Conservation (phyloP, 2,888 invertebrate species). For the Trisateles emortualis region DNA sequence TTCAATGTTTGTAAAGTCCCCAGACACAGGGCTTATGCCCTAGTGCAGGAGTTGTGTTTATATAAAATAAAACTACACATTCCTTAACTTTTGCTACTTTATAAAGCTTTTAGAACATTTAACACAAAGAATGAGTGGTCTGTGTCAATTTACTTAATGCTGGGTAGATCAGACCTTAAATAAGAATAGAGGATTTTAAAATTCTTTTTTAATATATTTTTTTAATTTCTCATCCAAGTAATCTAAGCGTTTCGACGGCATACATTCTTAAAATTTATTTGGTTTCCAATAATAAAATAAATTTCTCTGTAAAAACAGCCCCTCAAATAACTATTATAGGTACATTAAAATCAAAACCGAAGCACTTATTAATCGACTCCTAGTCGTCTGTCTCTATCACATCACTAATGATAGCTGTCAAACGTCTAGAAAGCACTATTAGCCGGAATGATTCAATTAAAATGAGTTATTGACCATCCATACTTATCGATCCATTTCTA, state of each 20-base stretch:
- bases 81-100: no score
- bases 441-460: constrained; percentile 81
- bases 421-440: constrained; percentile 77
- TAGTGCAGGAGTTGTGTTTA: no score
- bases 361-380: constrained; percentile 63
- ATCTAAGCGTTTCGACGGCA: no score
- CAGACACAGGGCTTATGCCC: no score
- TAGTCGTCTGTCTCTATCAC: constrained; percentile 65
- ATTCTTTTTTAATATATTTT: no score
- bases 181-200: no score
- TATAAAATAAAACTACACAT: no score
- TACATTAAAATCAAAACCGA: constrained; percentile 45
- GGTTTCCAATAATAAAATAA: constrained; percentile 30
- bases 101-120: no score
- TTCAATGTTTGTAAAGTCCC: no score
- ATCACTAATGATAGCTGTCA: constrained; percentile 79
- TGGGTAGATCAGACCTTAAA: no score
- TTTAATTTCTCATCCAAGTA: constrained; percentile 1
- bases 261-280: constrained; percentile 34
- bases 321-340: constrained; percentile 23
- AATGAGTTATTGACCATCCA: constrained; percentile 76
- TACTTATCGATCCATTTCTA: constrained; percentile 54
- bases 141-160: no score
- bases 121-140: no score
- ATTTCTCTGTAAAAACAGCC: constrained; percentile 14